These are phyloP conservation scores for Aurelia aurita complex sp. Pacific DNA, from an alignment of 30 jellyfish, hydroid and myxozoan genomes.

Conservation along the genomic window DNA sequence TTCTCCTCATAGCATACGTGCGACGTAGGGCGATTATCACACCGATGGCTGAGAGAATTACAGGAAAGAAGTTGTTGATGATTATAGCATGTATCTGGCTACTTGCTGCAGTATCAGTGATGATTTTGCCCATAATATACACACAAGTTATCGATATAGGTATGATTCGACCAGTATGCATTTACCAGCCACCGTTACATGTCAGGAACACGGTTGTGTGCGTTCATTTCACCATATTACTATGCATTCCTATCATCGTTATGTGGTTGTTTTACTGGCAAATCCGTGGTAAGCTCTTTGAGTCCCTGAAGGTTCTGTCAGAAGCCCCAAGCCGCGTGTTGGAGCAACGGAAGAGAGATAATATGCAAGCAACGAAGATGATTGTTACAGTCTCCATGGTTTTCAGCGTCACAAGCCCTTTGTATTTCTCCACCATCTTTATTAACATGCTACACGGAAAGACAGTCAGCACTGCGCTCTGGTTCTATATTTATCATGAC, in stretches of 20 bases:
- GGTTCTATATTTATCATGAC: not conserved
- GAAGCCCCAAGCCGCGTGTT: conserved; percentile 1
- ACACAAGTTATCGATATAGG: not conserved
- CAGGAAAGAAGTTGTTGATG: not conserved
- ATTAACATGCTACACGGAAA: not conserved
- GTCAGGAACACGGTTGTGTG: not conserved
- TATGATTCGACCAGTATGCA: not conserved
- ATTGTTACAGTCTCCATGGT: not conserved
- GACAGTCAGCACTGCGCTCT: not conserved
- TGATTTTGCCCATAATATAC: not conserved
- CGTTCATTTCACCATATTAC: not conserved
- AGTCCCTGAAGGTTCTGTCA: not conserved
- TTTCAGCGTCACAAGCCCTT: not conserved
- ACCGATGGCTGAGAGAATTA: not conserved
- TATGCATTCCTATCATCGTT: not conserved
- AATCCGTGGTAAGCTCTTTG: not conserved
- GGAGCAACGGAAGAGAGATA: not conserved
- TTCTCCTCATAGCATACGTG: not conserved
- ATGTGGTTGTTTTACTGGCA: conserved; percentile 4
- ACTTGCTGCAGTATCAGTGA: not conserved
- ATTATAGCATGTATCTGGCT: not conserved
- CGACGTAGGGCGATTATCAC: conserved; percentile 3
- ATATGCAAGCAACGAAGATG: not conserved
- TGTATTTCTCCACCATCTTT: not conserved
- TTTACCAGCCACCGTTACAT: not conserved